Evolutionary conservation across 1,140 invertebrate species (phyloP).

Genomic region (Helicorthomorpha holstii): DNA sequence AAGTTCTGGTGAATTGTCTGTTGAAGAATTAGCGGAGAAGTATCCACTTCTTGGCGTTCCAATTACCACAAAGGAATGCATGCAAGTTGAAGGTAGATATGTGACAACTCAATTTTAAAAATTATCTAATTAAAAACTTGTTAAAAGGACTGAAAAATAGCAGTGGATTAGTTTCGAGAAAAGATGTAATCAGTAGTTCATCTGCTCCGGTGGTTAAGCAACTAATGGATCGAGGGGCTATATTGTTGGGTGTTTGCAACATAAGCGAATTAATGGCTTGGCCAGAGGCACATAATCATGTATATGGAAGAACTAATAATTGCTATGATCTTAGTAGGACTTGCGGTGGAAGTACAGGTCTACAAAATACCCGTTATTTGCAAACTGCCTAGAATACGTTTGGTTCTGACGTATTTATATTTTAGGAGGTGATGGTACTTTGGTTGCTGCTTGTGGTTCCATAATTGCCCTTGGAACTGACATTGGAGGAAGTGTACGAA

Average conservation of each 20-base stretch:
- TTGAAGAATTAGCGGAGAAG: slow-evolving; percentile 35
- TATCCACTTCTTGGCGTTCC: slow-evolving; percentile 71
- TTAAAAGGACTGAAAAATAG: slow-evolving; percentile 25
- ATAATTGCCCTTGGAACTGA: slow-evolving; percentile 65
- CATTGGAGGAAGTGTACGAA: slow-evolving; percentile 61
- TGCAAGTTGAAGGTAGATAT: slow-evolving; percentile 37
- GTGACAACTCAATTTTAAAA: not conserved
- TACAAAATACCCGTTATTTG: not conserved
- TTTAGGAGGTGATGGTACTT: slow-evolving; percentile 14
- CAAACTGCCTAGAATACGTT: not conserved
- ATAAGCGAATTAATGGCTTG: slow-evolving; percentile 65
- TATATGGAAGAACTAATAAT: slow-evolving; percentile 72
- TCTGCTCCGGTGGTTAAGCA: slow-evolving; percentile 47
- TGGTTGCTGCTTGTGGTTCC: slow-evolving; percentile 52
- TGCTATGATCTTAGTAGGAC: slow-evolving; percentile 72
- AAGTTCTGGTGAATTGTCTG: slow-evolving; percentile 35
- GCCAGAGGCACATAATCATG: slow-evolving; percentile 72
- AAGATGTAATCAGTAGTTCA: slow-evolving; percentile 31
- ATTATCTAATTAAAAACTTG: not conserved
- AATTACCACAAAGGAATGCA: slow-evolving; percentile 65
- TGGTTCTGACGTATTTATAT: not conserved
- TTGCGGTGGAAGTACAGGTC: slow-evolving; percentile 59
- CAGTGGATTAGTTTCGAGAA: slow-evolving; percentile 32
- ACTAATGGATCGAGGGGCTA: slow-evolving; percentile 47
- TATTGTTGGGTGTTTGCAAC: slow-evolving; percentile 59